Evolutionary conservation across 2,888 invertebrate species (phyloP), one percentile per base, ranked within the genome.

Genomic region (Rotaria sp.): DNA sequence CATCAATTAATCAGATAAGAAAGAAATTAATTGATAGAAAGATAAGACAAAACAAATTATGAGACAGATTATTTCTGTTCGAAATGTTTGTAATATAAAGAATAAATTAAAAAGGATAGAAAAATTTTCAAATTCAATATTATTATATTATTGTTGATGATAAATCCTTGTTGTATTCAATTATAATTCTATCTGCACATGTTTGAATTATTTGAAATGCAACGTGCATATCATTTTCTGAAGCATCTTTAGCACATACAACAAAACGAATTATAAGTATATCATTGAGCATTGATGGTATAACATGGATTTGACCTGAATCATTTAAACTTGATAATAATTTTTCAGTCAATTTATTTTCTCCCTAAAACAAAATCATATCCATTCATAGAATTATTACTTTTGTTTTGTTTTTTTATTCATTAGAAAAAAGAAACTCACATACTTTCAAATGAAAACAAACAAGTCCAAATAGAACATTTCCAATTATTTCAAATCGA

Each of bases 301-400:
- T 97, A 97, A 98, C 97, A 91, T 98, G 97, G 87, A 98, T 92
- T 91, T 95, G 95, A 26, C 96, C 97, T 11, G 96, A 96, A 87
- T 95, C 96, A 90, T 98, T 98, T 89, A 98, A 96, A 88, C 94
- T 93, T 90, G 96, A 96, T 86, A 97, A 92, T 11, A 97, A 90
- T 48, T 88, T 89, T 91, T 98, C 97, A 0, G 97, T 97, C 84
- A 96, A 92, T 84, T 91, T 91, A 88, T 91, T 96, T 94, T 86
- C 94, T 94, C 80, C 97, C 97, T 91, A 95, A 98, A 92, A 99
- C 98, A 5, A 98, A 98, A 87, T 50, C 18, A 50, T 50, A 18
- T 50, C 15, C 18, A 18, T 50, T 50, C 45, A 45, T 45, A 45
- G n/a, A n/a, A n/a, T n/a, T n/a, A n/a, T n/a, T n/a, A n/a, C n/a